A percentile compares a stretch with the other conserved stretches of the same genome.
Conservation (phyloP, 92 coral and sea anemone genomes). For the Nematostella vectensis region DNA sequence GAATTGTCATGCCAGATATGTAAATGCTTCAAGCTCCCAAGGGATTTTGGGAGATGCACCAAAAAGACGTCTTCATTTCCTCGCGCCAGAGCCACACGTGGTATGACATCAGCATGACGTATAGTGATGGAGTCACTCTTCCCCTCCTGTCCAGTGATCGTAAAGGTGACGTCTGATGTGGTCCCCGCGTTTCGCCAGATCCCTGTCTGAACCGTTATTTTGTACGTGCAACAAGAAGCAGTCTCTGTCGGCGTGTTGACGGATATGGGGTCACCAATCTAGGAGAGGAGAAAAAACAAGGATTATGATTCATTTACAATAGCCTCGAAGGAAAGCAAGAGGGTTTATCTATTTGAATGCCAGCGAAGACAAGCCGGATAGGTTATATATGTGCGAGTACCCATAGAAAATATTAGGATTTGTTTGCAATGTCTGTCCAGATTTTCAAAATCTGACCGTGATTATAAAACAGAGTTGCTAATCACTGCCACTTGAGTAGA, state of each 20-base stretch:
- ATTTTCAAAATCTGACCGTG: too few species aligned
- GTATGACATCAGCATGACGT: conserved; percentile 8
- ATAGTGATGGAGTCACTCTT: conserved; percentile 1
- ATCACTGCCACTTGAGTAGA: too few species aligned
- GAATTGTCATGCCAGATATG: conserved; percentile 35
- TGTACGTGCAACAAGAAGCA: not conserved
- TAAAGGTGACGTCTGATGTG: conserved; percentile 12
- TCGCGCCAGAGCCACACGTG: conserved; percentile 16
- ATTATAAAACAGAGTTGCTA: too few species aligned
- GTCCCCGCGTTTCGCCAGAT: conserved; percentile 15
- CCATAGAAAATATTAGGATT: too few species aligned
- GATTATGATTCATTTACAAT: not conserved
- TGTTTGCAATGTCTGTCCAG: too few species aligned
- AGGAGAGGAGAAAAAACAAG: not conserved
- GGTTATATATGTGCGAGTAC: too few species aligned
- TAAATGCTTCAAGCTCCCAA: conserved; percentile 24
- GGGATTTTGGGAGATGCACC: conserved; percentile 4
- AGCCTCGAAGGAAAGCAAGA: too few species aligned
- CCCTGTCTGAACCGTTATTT: conserved; percentile 8
- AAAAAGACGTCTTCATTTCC: conserved; percentile 31
- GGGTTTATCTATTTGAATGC: too few species aligned
- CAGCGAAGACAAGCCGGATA: too few species aligned
- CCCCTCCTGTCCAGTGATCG: not conserved
- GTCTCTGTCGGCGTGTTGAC: not conserved
- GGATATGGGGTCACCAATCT: conserved; percentile 13